Base-by-base conservation (phyloP, 2,888 invertebrate species). In the Eilema depressum region DNA sequence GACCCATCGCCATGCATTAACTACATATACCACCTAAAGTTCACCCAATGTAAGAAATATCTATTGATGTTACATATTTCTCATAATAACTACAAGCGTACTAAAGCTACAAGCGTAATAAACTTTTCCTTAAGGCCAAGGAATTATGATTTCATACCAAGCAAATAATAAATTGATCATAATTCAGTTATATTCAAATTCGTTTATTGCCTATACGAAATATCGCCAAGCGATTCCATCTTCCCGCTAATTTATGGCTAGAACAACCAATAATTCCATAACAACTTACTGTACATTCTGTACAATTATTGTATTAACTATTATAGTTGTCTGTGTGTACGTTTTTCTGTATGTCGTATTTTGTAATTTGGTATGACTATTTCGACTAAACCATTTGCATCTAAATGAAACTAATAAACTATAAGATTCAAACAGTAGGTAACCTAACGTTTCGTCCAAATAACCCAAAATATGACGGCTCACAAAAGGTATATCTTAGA, bases 51-150 rank as follows among this genome's bases (percentile, higher is more conserved):
- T 53, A 53, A 53, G n/a, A n/a, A 53, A n/a, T 53, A 53, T 2
- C 53, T 53, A n/a, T 53, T 53, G n/a, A 53, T 53, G 53, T 53
- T 53, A n/a, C n/a, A 53, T 10, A 53, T 53, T 53, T 53, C n/a
- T 53, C 53, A 53, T 53, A 53, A 5, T 1, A 20, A 20, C 17
- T 47, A 7, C 47, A 47, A 47, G 47, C 17, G 3, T 20, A 5
- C 47, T 47, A 1, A 10, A n/a, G n/a, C n/a, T n/a, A n/a, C n/a
- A n/a, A n/a, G n/a, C n/a, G n/a, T n/a, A n/a, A n/a, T n/a, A n/a
- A n/a, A n/a, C n/a, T n/a, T n/a, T n/a, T n/a, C n/a, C n/a, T n/a
- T n/a, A n/a, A n/a, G n/a, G n/a, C n/a, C n/a, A n/a, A 37, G 33
- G 33, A 12, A 37, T 37, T 37, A 37, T 37, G 1, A 37, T 41